Percentiles rank a stretch among this genome's conserved stretches.
phyloP scores from a whole-genome alignment of 1,140 invertebrate genomes.

The Lepidurus arcticus region DNA sequence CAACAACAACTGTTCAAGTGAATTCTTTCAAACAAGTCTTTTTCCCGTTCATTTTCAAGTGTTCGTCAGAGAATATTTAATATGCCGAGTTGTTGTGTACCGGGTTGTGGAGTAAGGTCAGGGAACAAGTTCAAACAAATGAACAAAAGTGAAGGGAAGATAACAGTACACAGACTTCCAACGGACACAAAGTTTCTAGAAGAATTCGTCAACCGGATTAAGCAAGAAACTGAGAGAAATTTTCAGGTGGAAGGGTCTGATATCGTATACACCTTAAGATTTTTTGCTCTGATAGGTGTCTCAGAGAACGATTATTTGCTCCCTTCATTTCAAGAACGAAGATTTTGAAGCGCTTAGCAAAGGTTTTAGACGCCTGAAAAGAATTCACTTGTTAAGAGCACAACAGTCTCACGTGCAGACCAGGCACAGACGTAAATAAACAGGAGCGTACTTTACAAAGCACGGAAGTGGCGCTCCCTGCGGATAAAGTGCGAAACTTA shows the following conservation, averaged over 20 bases:
- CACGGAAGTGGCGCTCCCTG: too few relatives aligned
- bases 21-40: too few relatives aligned
- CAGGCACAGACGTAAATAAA: too few relatives aligned
- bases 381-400: background rate
- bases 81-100: background rate
- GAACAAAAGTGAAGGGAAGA: background rate
- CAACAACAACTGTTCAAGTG: too few relatives aligned
- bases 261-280: background rate
- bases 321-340: background rate
- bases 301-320: background rate
- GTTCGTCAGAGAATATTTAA: background rate
- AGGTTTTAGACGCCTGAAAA: background rate
- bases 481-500: too few relatives aligned
- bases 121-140: background rate
- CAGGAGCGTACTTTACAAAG: too few relatives aligned
- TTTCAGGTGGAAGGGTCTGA: background rate
- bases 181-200: background rate
- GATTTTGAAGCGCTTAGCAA: background rate
- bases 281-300: background rate
- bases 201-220: background rate
- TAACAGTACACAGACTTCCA: background rate
- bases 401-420: too few relatives aligned
- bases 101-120: background rate
- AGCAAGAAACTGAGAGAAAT: background rate
- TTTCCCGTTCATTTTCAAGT: background rate